Percentiles rank a stretch among this genome's conserved stretches.
Evolutionary conservation across 92 coral and sea anemone genomes (phyloP).

Genomic region (Parazoanthus darwini): DNA sequence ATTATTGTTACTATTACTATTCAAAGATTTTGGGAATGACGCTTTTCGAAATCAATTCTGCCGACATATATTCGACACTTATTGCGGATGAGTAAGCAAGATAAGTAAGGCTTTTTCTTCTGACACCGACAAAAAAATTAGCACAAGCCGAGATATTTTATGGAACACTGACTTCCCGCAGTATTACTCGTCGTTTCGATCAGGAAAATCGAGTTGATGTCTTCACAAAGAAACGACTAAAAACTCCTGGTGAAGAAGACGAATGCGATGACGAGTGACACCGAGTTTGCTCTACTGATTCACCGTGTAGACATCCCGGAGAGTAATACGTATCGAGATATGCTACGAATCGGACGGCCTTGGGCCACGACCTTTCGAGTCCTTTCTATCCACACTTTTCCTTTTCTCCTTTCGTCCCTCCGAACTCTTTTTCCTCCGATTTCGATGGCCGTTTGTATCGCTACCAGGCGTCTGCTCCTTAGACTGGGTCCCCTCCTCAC

Average conservation of each 20-base stretch:
- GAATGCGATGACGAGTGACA: background rate
- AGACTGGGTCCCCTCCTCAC: constrained; percentile 18
- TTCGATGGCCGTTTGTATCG: constrained; percentile 35
- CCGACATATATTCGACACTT: too few relatives aligned
- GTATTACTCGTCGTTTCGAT: too few relatives aligned
- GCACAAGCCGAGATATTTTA: too few relatives aligned
- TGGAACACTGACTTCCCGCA: too few relatives aligned
- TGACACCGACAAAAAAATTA: too few relatives aligned
- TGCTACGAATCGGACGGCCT: constrained; percentile 17
- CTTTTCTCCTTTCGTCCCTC: constrained; percentile 35
- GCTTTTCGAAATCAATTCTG: too few relatives aligned
- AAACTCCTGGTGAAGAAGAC: background rate
- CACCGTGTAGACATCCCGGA: background rate
- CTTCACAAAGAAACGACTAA: background rate
- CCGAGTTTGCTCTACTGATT: background rate
- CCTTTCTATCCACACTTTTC: constrained; percentile 17
- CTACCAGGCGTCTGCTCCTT: background rate
- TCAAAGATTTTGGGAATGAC: too few relatives aligned
- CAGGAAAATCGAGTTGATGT: too few relatives aligned
- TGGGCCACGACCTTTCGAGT: constrained; percentile 35
- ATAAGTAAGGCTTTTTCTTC: too few relatives aligned
- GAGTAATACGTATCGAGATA: background rate
- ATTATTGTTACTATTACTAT: too few relatives aligned
- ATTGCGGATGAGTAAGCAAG: too few relatives aligned
- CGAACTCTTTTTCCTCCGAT: constrained; percentile 29